Conservation (phyloP, 64 coral and sea anemone genomes). For the Montipora foliosa region DNA sequence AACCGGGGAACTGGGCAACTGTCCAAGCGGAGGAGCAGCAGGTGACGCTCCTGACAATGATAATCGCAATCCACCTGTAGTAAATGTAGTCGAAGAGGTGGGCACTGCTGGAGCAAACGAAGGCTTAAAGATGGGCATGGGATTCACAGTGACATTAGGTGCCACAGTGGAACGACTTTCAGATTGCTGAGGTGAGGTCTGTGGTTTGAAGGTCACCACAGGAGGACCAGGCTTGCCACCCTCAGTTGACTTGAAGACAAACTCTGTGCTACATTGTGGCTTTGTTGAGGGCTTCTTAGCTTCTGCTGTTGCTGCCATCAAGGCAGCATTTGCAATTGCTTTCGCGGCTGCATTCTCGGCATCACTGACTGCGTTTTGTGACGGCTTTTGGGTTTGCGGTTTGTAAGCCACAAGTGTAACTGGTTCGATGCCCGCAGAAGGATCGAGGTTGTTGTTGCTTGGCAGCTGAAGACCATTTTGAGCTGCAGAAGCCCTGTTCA, state of each 20-base stretch:
- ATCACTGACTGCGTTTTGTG: not conserved
- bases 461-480: not conserved
- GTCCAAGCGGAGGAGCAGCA: not conserved
- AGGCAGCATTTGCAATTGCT: constrained; percentile 52
- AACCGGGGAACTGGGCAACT: not conserved
- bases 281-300: constrained; percentile 42
- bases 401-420: constrained; percentile 49
- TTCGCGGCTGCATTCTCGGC: constrained; percentile 10
- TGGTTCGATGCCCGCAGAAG: constrained; percentile 69
- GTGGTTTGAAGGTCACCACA: constrained; percentile 66
- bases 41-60: not conserved
- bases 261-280: constrained; percentile 70
- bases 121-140: constrained; percentile 12
- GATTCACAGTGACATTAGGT: constrained; percentile 71
- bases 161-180: not conserved
- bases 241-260: constrained; percentile 36
- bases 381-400: constrained; percentile 10
- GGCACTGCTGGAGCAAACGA: constrained; percentile 4
- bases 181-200: not conserved
- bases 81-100: not conserved
- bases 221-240: constrained; percentile 57
- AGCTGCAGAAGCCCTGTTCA: constrained; percentile 38
- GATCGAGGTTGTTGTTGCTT: constrained; percentile 48
- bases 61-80: not conserved
- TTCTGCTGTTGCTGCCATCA: constrained; percentile 51